Conservation (phyloP, 2,888 invertebrate species). For the Cerastis leucographa region DNA sequence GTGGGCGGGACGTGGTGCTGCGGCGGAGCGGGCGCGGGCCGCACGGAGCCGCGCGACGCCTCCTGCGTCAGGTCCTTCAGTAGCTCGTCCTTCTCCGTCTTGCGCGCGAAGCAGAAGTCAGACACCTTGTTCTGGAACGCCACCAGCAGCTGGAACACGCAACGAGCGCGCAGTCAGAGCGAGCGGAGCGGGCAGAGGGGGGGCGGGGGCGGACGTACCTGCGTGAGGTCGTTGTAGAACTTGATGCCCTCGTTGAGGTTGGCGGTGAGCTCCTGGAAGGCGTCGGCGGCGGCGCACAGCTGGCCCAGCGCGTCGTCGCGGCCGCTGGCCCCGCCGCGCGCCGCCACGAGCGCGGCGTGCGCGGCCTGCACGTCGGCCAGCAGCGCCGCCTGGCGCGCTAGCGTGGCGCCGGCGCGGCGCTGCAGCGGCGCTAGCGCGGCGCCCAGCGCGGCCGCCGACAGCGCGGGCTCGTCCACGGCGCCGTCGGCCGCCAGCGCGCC, state of each 20-base stretch:
- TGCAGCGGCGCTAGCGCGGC: conserved; percentile 94
- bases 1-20: conserved; percentile 67
- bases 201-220: conserved; percentile 82
- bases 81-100: conserved; percentile 99
- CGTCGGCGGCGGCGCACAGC: conserved; percentile 97
- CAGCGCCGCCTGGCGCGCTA: conserved; percentile 86
- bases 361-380: conserved; percentile 66
- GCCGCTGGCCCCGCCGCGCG: conserved; percentile 90
- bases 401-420: conserved; percentile 91
- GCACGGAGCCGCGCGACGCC: conserved; percentile 92
- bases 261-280: conserved; percentile 96
- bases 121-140: conserved; percentile 99
- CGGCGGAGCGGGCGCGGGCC: conserved; percentile 83
- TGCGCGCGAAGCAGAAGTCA: conserved; percentile 99
- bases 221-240: conserved; percentile 98
- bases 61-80: conserved; percentile 97
- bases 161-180: neutral
- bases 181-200: neutral
- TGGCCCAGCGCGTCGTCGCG: conserved; percentile 96
- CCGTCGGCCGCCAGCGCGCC: conserved; percentile 95
- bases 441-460: conserved; percentile 96
- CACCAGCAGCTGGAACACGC: conserved; percentile 93
- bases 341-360: conserved; percentile 88
- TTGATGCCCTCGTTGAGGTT: conserved; percentile 99
- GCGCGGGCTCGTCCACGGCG: conserved; percentile 95